phyloP scores from a whole-genome alignment of 1,140 invertebrate genomes.

The Drosophila tani region DNA sequence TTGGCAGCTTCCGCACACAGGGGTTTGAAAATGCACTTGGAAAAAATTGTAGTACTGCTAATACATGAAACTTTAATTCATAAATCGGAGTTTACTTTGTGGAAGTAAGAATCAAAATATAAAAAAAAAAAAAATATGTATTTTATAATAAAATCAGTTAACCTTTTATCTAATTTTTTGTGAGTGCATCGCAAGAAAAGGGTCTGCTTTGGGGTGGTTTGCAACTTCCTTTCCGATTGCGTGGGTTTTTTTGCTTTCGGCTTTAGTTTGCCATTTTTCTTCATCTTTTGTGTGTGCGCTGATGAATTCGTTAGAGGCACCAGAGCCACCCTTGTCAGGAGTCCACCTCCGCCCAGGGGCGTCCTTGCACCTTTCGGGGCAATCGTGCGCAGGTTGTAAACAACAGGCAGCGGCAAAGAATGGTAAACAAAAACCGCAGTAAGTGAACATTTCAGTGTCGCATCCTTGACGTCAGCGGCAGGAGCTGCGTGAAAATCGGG shows the following conservation, averaged over 20 bases:
- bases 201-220: neutral
- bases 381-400: slow-evolving; percentile 47
- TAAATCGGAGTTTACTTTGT: no score
- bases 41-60: neutral
- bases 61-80: no score
- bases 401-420: slow-evolving; percentile 22
- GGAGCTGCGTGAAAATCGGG: slow-evolving; percentile 8
- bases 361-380: slow-evolving; percentile 36
- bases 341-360: slow-evolving; percentile 4
- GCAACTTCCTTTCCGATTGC: slow-evolving; percentile 42
- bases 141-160: neutral
- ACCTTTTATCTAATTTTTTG: neutral
- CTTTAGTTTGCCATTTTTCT: slow-evolving; percentile 52
- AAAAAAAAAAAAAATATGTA: no score
- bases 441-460: slow-evolving; percentile 43
- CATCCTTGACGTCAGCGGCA: slow-evolving; percentile 44
- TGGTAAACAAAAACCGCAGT: slow-evolving; percentile 44
- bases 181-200: neutral
- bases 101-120: neutral
- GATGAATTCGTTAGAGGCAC: slow-evolving; percentile 45
- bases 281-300: slow-evolving; percentile 44
- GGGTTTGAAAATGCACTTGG: neutral
- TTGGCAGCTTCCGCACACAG: slow-evolving; percentile 15
- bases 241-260: slow-evolving; percentile 47
- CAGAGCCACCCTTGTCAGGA: neutral